A percentile compares a stretch with the other conserved stretches of the same genome.
Conservation (phyloP, 2,113 vertebrate genomes). For the Eclectus roratus region DNA sequence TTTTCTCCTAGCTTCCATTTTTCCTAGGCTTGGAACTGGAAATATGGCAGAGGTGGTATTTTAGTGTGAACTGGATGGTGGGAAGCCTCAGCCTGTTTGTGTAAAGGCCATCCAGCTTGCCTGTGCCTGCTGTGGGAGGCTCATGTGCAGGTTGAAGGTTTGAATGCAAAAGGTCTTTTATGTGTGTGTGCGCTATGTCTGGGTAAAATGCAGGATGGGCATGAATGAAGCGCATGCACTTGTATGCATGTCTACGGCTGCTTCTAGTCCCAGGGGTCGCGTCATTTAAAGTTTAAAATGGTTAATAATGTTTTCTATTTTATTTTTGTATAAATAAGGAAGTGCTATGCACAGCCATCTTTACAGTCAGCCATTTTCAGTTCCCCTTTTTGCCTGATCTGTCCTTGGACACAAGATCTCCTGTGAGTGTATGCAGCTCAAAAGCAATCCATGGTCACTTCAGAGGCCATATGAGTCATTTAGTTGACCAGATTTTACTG, state of each 20-base stretch:
- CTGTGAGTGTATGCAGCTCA: not conserved
- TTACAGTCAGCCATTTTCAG: slow-evolving; percentile 71
- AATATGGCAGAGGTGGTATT: not conserved
- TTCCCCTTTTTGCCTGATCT: slow-evolving; percentile 47
- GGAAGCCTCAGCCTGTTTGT: not conserved
- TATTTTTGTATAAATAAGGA: slow-evolving; percentile 60
- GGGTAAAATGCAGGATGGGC: accelerated
- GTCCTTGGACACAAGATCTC: not conserved
- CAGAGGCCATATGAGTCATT: slow-evolving; percentile 36
- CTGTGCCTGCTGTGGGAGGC: not conserved
- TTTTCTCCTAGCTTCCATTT: not conserved
- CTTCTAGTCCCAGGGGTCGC: not conserved
- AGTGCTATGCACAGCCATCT: slow-evolving; percentile 25
- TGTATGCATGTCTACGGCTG: not conserved
- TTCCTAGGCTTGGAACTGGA: not conserved
- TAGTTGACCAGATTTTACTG: slow-evolving; percentile 35
- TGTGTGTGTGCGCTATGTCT: not conserved
- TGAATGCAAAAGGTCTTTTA: not conserved
- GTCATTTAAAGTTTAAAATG: not conserved
- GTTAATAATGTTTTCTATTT: slow-evolving; percentile 15
- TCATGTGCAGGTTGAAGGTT: not conserved
- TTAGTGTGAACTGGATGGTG: not conserved
- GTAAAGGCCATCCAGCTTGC: not conserved
- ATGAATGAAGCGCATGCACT: not conserved
- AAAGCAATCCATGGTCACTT: not conserved